Percentiles rank a stretch among this genome's conserved stretches.
These are phyloP conservation scores for Lanius ludovicianus DNA, from an alignment of 2,113 vertebrate genomes.

Conservation along the genomic window DNA sequence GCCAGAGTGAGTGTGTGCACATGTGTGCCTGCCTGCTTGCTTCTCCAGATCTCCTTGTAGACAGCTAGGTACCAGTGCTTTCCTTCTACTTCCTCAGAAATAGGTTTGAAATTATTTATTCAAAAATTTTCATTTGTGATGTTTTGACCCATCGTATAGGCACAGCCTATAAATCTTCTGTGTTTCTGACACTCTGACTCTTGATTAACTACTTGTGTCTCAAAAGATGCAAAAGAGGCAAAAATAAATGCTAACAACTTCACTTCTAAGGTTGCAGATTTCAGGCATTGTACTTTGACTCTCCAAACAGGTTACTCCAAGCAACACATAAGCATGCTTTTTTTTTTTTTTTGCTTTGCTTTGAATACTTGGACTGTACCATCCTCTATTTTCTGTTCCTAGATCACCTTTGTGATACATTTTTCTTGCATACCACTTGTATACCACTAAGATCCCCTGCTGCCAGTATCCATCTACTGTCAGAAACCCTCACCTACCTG, in stretches of 20 bases:
- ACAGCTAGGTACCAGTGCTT: background rate
- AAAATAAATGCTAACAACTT: background rate
- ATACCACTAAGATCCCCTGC: background rate
- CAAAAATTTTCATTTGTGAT: background rate
- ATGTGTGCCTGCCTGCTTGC: rapidly evolving
- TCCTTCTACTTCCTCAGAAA: background rate
- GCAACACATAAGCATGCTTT: background rate
- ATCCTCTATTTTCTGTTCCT: background rate
- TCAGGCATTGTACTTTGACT: background rate
- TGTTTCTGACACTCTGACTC: background rate
- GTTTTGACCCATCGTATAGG: background rate
- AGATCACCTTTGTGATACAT: background rate
- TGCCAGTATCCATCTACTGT: background rate
- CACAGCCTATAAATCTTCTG: background rate
- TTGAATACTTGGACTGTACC: background rate
- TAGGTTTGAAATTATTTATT: background rate
- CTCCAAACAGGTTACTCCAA: background rate
- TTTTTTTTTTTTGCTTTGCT: background rate
- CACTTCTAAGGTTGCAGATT: background rate
- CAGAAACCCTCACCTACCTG: background rate
- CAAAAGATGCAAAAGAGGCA: background rate
- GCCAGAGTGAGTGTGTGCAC: rapidly evolving
- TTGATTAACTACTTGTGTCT: background rate
- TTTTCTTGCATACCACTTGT: background rate
- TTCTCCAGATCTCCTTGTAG: background rate